Conservation (phyloP, 2,113 vertebrate species). For the Centropristis striata region DNA sequence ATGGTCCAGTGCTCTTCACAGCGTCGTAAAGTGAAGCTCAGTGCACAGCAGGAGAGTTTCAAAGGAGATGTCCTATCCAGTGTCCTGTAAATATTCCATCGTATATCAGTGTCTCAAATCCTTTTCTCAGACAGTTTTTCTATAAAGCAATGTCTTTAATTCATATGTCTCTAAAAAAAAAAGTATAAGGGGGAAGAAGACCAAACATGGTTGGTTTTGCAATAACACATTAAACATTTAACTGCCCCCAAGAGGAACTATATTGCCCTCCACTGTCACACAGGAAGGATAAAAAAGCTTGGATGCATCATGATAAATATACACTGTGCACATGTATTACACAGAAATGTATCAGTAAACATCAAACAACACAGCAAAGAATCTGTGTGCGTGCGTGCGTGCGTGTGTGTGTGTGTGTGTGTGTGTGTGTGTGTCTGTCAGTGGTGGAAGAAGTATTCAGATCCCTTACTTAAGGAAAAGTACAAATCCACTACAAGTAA, state of each 20-base stretch:
- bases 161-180: neutral
- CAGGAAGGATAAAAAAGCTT: constrained; percentile 10
- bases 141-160: neutral
- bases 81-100: constrained; percentile 10
- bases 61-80: neutral
- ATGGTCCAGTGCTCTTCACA: constrained; percentile 43
- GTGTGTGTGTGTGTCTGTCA: no score
- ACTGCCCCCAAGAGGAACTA: neutral
- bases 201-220: neutral
- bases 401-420: no score
- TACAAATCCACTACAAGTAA: no score
- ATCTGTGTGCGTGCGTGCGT: no score
- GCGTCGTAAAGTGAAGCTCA: constrained; percentile 49
- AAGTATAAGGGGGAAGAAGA: neutral
- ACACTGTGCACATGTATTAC: no score
- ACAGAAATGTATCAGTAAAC: no score
- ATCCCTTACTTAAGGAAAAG: no score
- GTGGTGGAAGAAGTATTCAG: no score
- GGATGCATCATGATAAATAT: neutral
- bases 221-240: neutral
- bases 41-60: constrained; percentile 44
- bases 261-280: neutral
- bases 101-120: constrained; percentile 4
- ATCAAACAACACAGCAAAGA: no score
- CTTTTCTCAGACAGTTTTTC: constrained; percentile 1